These are phyloP conservation scores for Hydriomena furcata DNA, from an alignment of 2,888 invertebrate genomes.

Conservation along the genomic window DNA sequence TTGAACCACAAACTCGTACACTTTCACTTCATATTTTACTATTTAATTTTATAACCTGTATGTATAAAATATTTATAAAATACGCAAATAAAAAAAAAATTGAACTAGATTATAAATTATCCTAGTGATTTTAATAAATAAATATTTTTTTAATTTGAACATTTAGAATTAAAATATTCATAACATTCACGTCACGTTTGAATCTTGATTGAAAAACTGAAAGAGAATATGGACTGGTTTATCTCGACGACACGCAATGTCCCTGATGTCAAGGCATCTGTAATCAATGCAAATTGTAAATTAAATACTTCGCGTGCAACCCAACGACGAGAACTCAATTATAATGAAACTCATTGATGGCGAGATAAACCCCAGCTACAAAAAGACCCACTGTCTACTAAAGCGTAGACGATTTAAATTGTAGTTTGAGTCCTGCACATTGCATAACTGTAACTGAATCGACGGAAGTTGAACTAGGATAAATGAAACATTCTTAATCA, in stretches of 20 bases:
- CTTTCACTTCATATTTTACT: too few relatives aligned
- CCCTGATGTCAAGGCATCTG: constrained; percentile 53
- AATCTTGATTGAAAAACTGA: constrained; percentile 19
- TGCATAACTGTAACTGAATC: not conserved
- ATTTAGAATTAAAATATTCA: constrained; percentile 12
- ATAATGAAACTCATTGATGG: constrained; percentile 41
- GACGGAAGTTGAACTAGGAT: not conserved
- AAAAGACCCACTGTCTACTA: not conserved
- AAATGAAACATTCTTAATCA: not conserved
- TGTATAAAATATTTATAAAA: too few relatives aligned
- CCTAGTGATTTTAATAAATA: too few relatives aligned
- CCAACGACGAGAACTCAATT: constrained; percentile 32
- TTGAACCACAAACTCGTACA: too few relatives aligned
- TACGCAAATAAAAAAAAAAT: too few relatives aligned
- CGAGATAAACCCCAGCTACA: constrained; percentile 34
- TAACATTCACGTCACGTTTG: constrained; percentile 7
- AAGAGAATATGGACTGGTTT: constrained; percentile 33
- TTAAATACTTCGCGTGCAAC: constrained; percentile 44
- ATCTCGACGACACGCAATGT: constrained; percentile 44
- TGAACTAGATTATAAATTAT: too few relatives aligned
- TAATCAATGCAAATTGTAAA: constrained; percentile 63
- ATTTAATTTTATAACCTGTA: too few relatives aligned
- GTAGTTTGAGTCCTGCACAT: too few relatives aligned
- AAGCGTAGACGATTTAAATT: not conserved
- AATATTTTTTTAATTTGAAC: too few relatives aligned